Conservation (phyloP, 2,888 invertebrate species). For the Mythimna loreyi region DNA sequence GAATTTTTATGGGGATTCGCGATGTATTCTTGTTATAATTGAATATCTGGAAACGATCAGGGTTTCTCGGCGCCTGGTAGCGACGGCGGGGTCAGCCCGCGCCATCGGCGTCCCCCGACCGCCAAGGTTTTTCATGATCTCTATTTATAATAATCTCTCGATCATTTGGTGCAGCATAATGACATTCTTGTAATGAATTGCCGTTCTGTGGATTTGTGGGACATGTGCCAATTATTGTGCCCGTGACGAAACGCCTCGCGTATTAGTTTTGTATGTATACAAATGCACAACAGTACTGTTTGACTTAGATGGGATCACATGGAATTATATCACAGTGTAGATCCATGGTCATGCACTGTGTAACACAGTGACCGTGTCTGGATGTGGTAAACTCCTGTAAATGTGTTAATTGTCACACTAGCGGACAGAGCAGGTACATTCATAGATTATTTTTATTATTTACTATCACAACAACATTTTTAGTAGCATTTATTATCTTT, state of each 20-base stretch:
- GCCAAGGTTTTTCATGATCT: slow-evolving; percentile 86
- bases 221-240: slow-evolving; percentile 88
- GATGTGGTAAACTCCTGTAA: slow-evolving; percentile 49
- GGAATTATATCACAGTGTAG: slow-evolving; percentile 48
- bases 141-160: slow-evolving; percentile 89
- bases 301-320: slow-evolving; percentile 69
- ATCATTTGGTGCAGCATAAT: slow-evolving; percentile 88
- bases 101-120: slow-evolving; percentile 77
- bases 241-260: slow-evolving; percentile 83
- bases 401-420: slow-evolving; percentile 51
- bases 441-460: slow-evolving; percentile 39
- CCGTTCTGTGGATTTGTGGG: slow-evolving; percentile 87
- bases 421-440: slow-evolving; percentile 57
- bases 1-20: slow-evolving; percentile 87
- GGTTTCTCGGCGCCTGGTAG: slow-evolving; percentile 70
- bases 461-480: slow-evolving; percentile 38
- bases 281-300: slow-evolving; percentile 76
- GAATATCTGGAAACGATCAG: slow-evolving; percentile 78
- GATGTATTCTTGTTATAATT: slow-evolving; percentile 81
- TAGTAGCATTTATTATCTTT: slow-evolving; percentile 2
- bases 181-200: slow-evolving; percentile 90
- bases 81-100: slow-evolving; percentile 71
- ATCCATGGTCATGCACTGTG: slow-evolving; percentile 35
- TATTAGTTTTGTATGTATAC: slow-evolving; percentile 84
- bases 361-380: slow-evolving; percentile 25